Evolutionary conservation across 1,140 invertebrate genomes (phyloP).

Genomic region (Neodiprion virginianus): DNA sequence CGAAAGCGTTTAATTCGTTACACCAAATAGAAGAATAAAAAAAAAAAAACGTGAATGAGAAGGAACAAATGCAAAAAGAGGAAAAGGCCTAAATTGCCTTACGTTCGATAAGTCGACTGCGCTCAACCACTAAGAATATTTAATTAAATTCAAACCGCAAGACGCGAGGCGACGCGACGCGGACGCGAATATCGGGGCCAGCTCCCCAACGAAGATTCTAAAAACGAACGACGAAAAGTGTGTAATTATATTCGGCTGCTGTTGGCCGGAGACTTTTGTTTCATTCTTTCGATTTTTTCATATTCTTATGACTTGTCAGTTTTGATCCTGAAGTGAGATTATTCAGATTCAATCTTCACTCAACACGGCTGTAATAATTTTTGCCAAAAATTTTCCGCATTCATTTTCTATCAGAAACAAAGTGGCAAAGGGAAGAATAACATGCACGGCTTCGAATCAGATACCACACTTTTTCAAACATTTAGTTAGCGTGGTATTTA

Average conservation of each 20-base stretch:
- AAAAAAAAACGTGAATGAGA: too few species aligned
- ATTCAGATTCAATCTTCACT: too few species aligned
- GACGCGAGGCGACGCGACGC: constrained; percentile 35
- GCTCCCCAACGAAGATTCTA: not conserved
- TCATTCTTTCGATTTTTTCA: constrained; percentile 32
- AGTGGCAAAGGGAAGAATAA: too few species aligned
- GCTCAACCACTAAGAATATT: constrained; percentile 56
- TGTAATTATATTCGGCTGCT: constrained; percentile 47
- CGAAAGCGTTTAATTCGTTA: constrained; percentile 54
- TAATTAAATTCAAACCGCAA: constrained; percentile 59
- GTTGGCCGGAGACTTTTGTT: constrained; percentile 31
- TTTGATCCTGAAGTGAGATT: too few species aligned
- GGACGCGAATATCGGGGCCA: too few species aligned
- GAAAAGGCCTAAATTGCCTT: constrained; percentile 47
- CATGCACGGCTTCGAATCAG: too few species aligned
- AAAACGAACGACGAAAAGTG: constrained; percentile 43
- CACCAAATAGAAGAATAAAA: constrained; percentile 53
- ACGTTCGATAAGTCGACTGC: constrained; percentile 43
- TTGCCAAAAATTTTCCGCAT: too few species aligned
- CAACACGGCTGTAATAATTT: too few species aligned
- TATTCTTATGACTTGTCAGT: not conserved
- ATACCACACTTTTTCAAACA: too few species aligned
- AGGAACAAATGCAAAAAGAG: too few species aligned
- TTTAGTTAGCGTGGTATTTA: too few species aligned
- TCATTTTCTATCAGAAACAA: too few species aligned